Evolutionary conservation across 2,888 invertebrate species (phyloP).

Genomic region (Drosophila pseudotalamancana): DNA sequence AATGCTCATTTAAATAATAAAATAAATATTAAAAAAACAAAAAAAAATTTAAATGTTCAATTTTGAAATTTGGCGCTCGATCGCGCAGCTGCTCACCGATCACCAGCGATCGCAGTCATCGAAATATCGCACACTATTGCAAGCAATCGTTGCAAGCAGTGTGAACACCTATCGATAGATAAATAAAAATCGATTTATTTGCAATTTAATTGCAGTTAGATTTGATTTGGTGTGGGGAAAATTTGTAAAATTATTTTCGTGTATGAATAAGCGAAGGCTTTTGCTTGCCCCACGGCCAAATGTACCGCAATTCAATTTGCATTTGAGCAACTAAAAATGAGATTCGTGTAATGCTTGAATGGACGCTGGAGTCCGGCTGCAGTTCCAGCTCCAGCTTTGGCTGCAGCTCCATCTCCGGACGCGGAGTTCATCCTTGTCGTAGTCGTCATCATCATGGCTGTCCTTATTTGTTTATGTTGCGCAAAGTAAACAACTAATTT

Average conservation of each 20-base stretch:
- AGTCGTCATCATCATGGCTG: conserved; percentile 35
- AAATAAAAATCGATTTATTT: not conserved
- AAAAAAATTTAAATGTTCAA: not conserved
- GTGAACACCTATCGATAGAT: not conserved
- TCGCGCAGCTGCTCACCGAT: not conserved
- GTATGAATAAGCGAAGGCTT: conserved; percentile 14
- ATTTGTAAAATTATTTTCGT: conserved; percentile 24
- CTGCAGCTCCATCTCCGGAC: conserved; percentile 4
- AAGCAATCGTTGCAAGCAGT: not conserved
- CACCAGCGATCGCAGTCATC: not conserved
- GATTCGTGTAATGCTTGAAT: conserved; percentile 62
- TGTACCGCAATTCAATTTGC: conserved; percentile 64
- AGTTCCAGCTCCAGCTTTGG: conserved; percentile 10
- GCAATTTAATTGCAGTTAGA: not conserved
- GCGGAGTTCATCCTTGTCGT: not conserved
- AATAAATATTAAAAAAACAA: too few relatives aligned
- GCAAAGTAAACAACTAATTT: conserved; percentile 79
- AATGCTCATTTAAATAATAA: conserved; percentile 29
- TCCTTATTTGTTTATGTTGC: conserved; percentile 79
- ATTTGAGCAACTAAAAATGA: conserved; percentile 55
- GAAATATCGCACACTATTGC: too few relatives aligned
- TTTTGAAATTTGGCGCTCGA: not conserved
- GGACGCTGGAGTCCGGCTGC: conserved; percentile 27
- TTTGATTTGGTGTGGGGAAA: conserved; percentile 2
- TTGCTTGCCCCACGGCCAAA: conserved; percentile 25